Conservation (phyloP, 2,888 invertebrate genomes). For the Tachystola acroxantha region DNA sequence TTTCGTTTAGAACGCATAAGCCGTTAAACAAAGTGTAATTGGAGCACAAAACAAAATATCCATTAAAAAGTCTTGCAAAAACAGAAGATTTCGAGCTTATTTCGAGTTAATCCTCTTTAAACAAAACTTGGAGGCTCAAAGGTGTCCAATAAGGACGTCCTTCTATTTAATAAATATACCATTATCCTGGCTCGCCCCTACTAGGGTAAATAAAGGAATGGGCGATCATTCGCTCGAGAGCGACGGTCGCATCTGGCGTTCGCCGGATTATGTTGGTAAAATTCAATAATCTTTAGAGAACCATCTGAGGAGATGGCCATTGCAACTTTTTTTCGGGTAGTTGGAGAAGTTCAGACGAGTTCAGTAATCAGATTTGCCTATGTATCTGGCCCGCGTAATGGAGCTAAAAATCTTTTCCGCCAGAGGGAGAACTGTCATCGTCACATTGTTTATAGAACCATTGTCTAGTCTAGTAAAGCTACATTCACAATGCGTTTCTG, state of each 20-base stretch:
- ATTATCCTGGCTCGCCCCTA: slow-evolving; percentile 36
- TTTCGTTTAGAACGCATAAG: neutral
- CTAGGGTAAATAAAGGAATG: slow-evolving; percentile 52
- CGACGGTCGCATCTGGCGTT: slow-evolving; percentile 57
- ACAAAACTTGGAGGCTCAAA: slow-evolving; percentile 27
- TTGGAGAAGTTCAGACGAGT: slow-evolving; percentile 28
- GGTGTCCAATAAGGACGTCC: slow-evolving; percentile 35
- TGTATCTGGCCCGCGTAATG: slow-evolving; percentile 21
- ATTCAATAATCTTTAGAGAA: slow-evolving; percentile 64
- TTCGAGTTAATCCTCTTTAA: slow-evolving; percentile 11
- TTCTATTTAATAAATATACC: slow-evolving; percentile 52
- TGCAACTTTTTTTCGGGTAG: slow-evolving; percentile 44
- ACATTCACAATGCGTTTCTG: no score
- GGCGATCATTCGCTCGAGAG: slow-evolving; percentile 53
- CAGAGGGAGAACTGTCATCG: no score
- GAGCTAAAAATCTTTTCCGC: no score
- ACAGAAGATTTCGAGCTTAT: slow-evolving; percentile 6
- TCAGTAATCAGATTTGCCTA: slow-evolving; percentile 27
- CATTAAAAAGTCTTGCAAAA: slow-evolving; percentile 4
- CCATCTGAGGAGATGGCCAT: slow-evolving; percentile 54
- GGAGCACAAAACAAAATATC: slow-evolving; percentile 2
- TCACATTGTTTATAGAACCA: no score
- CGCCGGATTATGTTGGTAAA: slow-evolving; percentile 61
- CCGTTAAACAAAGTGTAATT: neutral
- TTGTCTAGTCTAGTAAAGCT: no score